Conservation (phyloP, 2,888 invertebrate species). For the Deilephila elpenor region DNA sequence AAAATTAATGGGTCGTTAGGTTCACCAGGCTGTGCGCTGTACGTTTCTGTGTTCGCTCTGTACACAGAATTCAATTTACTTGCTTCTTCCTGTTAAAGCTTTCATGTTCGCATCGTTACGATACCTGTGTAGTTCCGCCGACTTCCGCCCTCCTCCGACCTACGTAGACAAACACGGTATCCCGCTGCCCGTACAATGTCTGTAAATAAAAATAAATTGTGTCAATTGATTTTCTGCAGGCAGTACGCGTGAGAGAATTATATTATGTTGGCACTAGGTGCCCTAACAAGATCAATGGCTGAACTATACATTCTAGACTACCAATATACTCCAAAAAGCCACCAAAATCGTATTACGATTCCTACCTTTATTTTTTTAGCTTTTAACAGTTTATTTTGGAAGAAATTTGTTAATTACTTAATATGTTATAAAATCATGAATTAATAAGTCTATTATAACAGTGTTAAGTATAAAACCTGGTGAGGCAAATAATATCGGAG, state of each 20-base stretch:
- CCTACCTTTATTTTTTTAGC: background rate
- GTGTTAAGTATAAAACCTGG: too few species aligned
- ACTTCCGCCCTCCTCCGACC: background rate
- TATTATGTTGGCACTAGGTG: background rate
- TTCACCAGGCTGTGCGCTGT: background rate
- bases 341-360: background rate
- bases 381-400: background rate
- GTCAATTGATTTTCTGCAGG: background rate
- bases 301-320: background rate
- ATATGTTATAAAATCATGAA: too few species aligned
- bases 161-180: background rate
- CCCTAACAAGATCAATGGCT: background rate
- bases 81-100: constrained; percentile 33
- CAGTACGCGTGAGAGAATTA: background rate
- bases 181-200: background rate
- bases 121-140: constrained; percentile 19
- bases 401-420: too few species aligned
- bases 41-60: constrained; percentile 30
- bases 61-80: constrained; percentile 39
- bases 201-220: constrained; percentile 3
- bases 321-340: background rate
- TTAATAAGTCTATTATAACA: too few species aligned
- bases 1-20: background rate
- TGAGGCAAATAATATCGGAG: too few species aligned
- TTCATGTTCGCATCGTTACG: constrained; percentile 16